Evolutionary conservation across 2,888 invertebrate species (phyloP).

Genomic region (Drosophila ezoana): DNA sequence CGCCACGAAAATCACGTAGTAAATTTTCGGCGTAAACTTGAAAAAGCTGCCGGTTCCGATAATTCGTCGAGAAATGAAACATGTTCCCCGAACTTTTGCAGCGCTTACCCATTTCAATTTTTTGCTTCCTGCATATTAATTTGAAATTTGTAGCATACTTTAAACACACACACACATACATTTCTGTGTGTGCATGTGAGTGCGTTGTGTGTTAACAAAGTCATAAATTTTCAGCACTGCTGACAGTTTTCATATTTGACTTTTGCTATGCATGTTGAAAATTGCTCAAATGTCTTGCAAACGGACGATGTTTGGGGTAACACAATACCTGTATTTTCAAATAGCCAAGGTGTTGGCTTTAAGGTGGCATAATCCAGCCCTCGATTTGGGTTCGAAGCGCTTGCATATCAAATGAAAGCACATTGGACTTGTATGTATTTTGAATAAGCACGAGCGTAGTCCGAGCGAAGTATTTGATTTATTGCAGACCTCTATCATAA

Average conservation of each 20-base stretch:
- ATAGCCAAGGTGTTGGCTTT: conserved; percentile 19
- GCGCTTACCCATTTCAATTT: conserved; percentile 59
- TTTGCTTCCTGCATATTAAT: conserved; percentile 69
- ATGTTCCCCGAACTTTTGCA: conserved; percentile 45
- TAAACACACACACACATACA: conserved; percentile 30
- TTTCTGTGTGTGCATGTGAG: conserved; percentile 11
- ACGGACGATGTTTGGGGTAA: conserved; percentile 7
- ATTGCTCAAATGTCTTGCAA: conserved; percentile 51
- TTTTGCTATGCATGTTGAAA: conserved; percentile 71
- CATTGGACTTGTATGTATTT: conserved; percentile 28
- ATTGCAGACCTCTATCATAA: conserved; percentile 26
- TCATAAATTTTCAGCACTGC: conserved; percentile 70
- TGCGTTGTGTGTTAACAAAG: conserved; percentile 71
- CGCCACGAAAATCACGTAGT: conserved; percentile 68
- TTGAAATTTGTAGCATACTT: conserved; percentile 78
- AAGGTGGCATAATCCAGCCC: conserved; percentile 5
- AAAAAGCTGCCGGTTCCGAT: conserved; percentile 64
- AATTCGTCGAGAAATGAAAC: conserved; percentile 70
- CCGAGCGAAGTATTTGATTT: conserved; percentile 45
- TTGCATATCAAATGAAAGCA: conserved; percentile 45
- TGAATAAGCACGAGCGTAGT: conserved; percentile 6
- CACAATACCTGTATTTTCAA: conserved; percentile 25
- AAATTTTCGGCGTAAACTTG: conserved; percentile 64
- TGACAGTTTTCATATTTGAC: conserved; percentile 81
- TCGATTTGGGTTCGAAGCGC: conserved; percentile 26